Base-by-base conservation (phyloP, 2,888 invertebrate genomes). In the Cosmia pyralina region DNA sequence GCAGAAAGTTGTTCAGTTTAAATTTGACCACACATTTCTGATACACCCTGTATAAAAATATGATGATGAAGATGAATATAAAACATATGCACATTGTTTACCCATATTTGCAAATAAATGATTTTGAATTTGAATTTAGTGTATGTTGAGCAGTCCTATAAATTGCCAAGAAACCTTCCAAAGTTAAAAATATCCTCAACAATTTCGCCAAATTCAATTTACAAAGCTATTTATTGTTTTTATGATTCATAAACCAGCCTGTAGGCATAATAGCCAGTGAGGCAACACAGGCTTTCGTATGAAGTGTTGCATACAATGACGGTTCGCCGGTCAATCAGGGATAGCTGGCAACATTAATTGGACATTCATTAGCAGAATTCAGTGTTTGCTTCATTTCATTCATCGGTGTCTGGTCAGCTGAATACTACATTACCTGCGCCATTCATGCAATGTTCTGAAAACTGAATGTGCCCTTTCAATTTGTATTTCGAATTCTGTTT, bases 361-460 rank as follows among this genome's bases (percentile, higher is more conserved):
- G 82, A 75, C 85, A 82, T 85, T 75, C 79, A 84, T 85, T 85
- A 80, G 63, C 72, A 71, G 69, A 72, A 79, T 75, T 53, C 84
- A 65, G 64, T 84, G 82, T 76, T 75, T 75, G 77, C 78, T 59
- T 75, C 70, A 65, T 73, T 75, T 63, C 63, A 76, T 63, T 69
- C 66, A 59, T n/a, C 44, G 28, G 41, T 69, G 60, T 74, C 68
- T 68, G 75, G 57, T 69, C 48, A 48, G 62, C 68, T 74, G 59
- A 57, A 70, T 70, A 69, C 74, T 66, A 64, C 69, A 84, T 82
- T 81, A 79, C 69, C 85, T 69, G 52, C 60, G 73, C 22, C 48
- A 57, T 78, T 65, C 41, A 60, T 62, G 60, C 64, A 46, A 63
- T 59, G 60, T 67, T 46, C 19, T 41, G 64, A 60, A 65, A 74